Evolutionary conservation across 92 coral and sea anemone genomes (phyloP), one percentile per base, ranked within the genome.

Genomic region (Umimayanthus chanpuru): DNA sequence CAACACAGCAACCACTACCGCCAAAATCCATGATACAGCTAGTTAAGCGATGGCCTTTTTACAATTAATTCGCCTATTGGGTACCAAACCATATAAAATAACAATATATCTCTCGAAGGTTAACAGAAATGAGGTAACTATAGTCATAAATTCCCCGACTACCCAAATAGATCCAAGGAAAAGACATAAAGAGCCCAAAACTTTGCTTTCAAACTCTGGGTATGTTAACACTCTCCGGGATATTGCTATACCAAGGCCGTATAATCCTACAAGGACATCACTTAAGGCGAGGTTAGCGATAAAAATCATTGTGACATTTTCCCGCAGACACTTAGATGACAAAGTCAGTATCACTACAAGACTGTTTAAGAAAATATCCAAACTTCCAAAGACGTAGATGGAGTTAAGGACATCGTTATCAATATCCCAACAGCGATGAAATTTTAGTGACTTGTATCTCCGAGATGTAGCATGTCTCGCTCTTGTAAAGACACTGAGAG

Each of bases 31-130:
- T 9, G 92, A 88, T 40, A 75, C n/a, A 12, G 39, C 39, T 44
- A 91, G 39, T n/a, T 87, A 78, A 25, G n/a, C 56, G 6, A 93
- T 29, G 32, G 93, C 92, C 20, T 28, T 25, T 64, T 72, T 85
- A 11, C 88, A 39, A 25, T 92, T 82, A 23, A 91, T 90, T 67
- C 90, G 85, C 47, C 85, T 53, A 81, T 84, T 85, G 12, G 98
- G 98, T 40, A 88, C 86, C 91, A 94, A 85, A 23, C 96, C 87
- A 73, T 89, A 93, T 8, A 94, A 79, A 2, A 94, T 91, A 4
- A 91, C 94, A 6, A 90, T 53, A 86, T 94, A 94, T 39, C 98
- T 91, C 47, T 94, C 98, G 11, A 81, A 66, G 10, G 98, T 93
- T 10, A 94, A 50, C 25, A 94, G 73, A 1, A 93, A 67, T 14